A percentile compares a stretch with the other conserved stretches of the same genome.
phyloP scores from a whole-genome alignment of 2,113 vertebrate species.

The Egretta garzetta region DNA sequence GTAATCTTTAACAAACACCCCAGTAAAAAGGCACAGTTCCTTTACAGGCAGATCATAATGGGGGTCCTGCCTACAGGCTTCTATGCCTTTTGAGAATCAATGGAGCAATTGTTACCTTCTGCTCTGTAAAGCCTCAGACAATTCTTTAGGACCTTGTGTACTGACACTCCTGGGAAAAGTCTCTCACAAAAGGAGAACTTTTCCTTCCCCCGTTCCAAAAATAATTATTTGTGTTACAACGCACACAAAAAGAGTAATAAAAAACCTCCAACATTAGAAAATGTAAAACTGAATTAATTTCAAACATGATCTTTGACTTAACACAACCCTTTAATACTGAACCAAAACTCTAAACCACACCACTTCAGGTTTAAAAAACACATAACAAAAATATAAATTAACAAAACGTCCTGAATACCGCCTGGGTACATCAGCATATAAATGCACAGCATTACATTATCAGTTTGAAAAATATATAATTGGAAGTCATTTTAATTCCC shows the following conservation, averaged over 20 bases:
- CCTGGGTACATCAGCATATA: neutral
- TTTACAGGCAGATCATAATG: slow-evolving; percentile 47
- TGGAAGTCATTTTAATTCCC: neutral
- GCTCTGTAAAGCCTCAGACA: slow-evolving; percentile 66
- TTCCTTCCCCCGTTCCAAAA: neutral
- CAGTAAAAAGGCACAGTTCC: slow-evolving; percentile 50
- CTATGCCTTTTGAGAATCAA: slow-evolving; percentile 71
- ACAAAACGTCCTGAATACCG: neutral
- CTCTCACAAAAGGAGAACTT: slow-evolving; percentile 38
- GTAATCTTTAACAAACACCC: slow-evolving; percentile 76
- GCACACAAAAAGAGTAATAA: neutral
- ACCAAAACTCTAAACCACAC: neutral
- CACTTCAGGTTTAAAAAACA: neutral
- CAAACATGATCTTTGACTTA: neutral
- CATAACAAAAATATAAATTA: neutral
- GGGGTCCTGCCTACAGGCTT: slow-evolving; percentile 65
- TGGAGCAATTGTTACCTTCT: slow-evolving; percentile 75
- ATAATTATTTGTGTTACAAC: slow-evolving; percentile 41
- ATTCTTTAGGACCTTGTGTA: slow-evolving; percentile 63
- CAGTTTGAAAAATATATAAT: neutral
- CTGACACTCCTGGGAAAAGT: slow-evolving; percentile 73
- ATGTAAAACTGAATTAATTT: neutral
- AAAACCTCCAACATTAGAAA: neutral
- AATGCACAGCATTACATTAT: neutral
- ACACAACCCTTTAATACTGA: neutral